A percentile compares a stretch with the other conserved stretches of the same genome.
These are phyloP conservation scores for Lycodopsis pacificus DNA, from an alignment of 2,797 vertebrate genomes.

Conservation along the genomic window DNA sequence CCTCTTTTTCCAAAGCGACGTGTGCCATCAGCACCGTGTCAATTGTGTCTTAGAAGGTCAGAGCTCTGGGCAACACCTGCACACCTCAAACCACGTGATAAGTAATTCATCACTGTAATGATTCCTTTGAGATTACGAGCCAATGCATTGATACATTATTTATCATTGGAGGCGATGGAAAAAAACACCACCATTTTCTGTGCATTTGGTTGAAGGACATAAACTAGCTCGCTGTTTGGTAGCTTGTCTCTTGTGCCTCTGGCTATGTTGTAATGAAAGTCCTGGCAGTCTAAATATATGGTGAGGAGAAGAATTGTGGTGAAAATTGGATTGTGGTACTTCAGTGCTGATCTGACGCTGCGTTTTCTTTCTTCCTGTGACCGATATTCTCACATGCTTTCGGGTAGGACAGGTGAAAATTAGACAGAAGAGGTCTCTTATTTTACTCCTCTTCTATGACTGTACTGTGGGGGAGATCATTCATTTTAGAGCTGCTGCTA, in stretches of 20 bases:
- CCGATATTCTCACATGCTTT: background rate
- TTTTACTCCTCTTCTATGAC: slow-evolving; percentile 20
- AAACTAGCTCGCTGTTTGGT: slow-evolving; percentile 77
- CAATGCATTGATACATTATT: slow-evolving; percentile 86
- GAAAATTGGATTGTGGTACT: slow-evolving; percentile 18
- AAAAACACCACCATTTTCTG: slow-evolving; percentile 32
- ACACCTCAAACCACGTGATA: slow-evolving; percentile 59
- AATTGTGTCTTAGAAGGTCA: slow-evolving; percentile 69
- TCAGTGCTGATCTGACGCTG: slow-evolving; percentile 10
- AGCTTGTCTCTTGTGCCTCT: slow-evolving; percentile 73
- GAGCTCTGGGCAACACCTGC: slow-evolving; percentile 73
- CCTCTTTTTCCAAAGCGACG: slow-evolving; percentile 48
- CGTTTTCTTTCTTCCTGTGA: background rate
- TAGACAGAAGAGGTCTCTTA: slow-evolving; percentile 13
- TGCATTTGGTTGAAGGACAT: slow-evolving; percentile 73
- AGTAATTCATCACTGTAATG: slow-evolving; percentile 83
- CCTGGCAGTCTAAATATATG: slow-evolving; percentile 80
- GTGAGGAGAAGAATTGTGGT: slow-evolving; percentile 10
- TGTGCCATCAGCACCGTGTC: slow-evolving; percentile 37
- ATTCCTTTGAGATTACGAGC: slow-evolving; percentile 85
- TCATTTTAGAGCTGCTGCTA: slow-evolving; percentile 58
- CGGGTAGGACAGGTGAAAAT: slow-evolving; percentile 10
- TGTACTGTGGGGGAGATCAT: slow-evolving; percentile 38
- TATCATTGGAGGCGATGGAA: slow-evolving; percentile 80
- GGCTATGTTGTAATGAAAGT: slow-evolving; percentile 83